A percentile compares a stretch with the other conserved stretches of the same genome.
phyloP scores from a whole-genome alignment of 1,140 invertebrate genomes.

The Trichoplusia ni region DNA sequence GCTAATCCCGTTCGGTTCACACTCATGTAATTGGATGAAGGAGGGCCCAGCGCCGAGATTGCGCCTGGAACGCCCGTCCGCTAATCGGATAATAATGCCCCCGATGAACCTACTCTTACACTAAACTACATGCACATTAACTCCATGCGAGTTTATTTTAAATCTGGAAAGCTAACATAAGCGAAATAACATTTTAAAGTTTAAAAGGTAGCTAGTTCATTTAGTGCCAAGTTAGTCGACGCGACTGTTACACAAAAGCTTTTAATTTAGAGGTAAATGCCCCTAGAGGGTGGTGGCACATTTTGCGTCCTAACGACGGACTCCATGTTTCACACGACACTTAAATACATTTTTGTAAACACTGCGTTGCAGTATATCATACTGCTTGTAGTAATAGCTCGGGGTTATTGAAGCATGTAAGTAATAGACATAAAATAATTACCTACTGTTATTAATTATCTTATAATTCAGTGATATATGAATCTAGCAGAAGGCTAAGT shows the following conservation, averaged over 20 bases:
- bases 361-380: background rate
- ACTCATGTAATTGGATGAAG: conserved; percentile 76
- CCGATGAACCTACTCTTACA: conserved; percentile 35
- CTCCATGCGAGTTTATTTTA: background rate
- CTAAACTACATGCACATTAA: conserved; percentile 8
- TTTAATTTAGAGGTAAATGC: conserved; percentile 54
- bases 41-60: conserved; percentile 63
- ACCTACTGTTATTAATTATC: background rate
- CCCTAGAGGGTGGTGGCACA: conserved; percentile 35
- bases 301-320: conserved; percentile 19
- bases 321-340: conserved; percentile 6
- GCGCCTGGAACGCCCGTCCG: conserved; percentile 56
- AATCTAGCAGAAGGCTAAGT: too few species aligned
- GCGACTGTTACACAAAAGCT: conserved; percentile 45
- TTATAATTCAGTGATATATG: too few species aligned
- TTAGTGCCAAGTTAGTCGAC: conserved; percentile 23
- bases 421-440: background rate
- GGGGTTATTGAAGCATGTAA: too few species aligned
- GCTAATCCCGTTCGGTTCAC: conserved; percentile 69
- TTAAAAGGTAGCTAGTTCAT: conserved; percentile 12
- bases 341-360: conserved; percentile 14
- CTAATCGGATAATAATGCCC: conserved; percentile 74
- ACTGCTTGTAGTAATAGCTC: background rate
- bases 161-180: background rate
- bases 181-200: background rate